phyloP scores from a whole-genome alignment of 2,888 invertebrate species.

The Spialia ferax region DNA sequence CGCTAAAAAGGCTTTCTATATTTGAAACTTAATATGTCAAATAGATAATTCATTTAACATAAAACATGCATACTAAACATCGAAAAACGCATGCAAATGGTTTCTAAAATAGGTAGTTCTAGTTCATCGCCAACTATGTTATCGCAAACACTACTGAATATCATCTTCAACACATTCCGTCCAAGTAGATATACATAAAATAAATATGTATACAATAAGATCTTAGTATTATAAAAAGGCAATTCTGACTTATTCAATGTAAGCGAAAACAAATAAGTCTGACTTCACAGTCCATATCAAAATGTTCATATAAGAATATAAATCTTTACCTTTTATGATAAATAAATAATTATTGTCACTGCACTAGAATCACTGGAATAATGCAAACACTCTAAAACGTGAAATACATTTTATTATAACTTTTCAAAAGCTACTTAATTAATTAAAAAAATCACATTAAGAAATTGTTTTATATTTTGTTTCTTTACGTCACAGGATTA shows the following conservation, averaged over 20 bases:
- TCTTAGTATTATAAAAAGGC: not conserved
- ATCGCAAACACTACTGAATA: conserved; percentile 21
- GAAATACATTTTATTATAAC: not conserved
- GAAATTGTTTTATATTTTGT: not conserved
- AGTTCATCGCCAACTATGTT: conserved; percentile 18
- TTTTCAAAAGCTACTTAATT: not conserved
- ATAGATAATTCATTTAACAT: conserved; percentile 31
- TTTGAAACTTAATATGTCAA: too few species aligned
- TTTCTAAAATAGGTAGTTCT: not conserved
- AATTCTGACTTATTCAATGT: not conserved
- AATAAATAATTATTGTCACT: not conserved
- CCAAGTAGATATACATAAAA: conserved; percentile 7
- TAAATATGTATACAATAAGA: not conserved
- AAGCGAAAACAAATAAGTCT: not conserved
- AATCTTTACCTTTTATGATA: not conserved
- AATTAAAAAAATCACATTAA: not conserved
- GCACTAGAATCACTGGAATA: not conserved
- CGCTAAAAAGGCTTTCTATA: not conserved
- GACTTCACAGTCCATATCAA: not conserved
- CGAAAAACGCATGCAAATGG: conserved; percentile 23
- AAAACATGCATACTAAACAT: conserved; percentile 29
- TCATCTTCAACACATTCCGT: conserved; percentile 10
- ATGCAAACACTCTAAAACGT: not conserved
- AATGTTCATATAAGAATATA: not conserved
- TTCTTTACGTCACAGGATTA: not conserved